Conservation (phyloP, 2,113 vertebrate species). For the Halichoeres trimaculatus region DNA sequence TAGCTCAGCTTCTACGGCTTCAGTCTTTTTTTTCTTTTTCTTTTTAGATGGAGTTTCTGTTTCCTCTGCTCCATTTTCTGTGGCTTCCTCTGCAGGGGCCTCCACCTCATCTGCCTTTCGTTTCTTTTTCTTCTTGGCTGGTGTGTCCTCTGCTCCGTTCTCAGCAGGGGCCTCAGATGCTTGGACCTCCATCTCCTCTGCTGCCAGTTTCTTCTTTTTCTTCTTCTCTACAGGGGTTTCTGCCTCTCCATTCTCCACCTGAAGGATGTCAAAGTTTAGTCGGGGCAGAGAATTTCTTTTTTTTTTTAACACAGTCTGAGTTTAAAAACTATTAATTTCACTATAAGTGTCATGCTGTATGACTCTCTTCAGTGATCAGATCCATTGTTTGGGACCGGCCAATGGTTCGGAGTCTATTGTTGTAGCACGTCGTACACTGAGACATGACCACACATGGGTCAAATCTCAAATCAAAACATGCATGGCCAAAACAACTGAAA, state of each 20-base stretch:
- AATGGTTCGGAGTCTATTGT: conserved; percentile 83
- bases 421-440: conserved; percentile 81
- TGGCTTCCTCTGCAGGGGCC: conserved; percentile 2
- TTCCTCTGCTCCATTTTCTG: conserved; percentile 69
- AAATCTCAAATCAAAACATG: conserved; percentile 78
- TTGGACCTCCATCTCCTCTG: conserved; percentile 40
- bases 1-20: conserved; percentile 11
- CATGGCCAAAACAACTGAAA: not conserved
- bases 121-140: conserved; percentile 84
- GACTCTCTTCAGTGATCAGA: conserved; percentile 84
- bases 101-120: conserved; percentile 8
- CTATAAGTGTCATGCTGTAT: conserved; percentile 47
- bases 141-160: conserved; percentile 71
- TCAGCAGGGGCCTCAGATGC: conserved; percentile 45
- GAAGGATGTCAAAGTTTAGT: not conserved
- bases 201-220: conserved; percentile 81
- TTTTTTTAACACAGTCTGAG: too few species aligned
- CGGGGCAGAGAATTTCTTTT: accelerated
- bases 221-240: conserved; percentile 13
- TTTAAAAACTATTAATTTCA: too few species aligned
- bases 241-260: conserved; percentile 60
- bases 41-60: conserved; percentile 76
- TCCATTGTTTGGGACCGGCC: conserved; percentile 72
- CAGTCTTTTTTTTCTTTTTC: conserved; percentile 80
- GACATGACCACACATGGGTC: conserved; percentile 63